Base-by-base conservation (phyloP, 2,888 invertebrate species). In the Augiades crinisus region DNA sequence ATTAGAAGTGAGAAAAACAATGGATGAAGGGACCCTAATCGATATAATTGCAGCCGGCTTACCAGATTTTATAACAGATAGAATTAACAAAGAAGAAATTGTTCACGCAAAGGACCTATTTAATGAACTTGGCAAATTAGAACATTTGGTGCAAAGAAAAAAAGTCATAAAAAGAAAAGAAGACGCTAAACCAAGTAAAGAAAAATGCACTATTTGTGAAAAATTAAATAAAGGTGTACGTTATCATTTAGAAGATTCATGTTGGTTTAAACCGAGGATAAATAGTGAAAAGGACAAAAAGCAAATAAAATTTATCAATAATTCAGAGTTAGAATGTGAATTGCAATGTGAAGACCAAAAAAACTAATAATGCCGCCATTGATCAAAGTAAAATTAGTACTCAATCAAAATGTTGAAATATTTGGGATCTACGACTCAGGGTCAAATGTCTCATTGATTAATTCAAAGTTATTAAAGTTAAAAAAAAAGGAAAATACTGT, bases 371-470 rank as follows among this genome's bases (percentile, higher is more conserved):
- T 47, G 19, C 24, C 53, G 21, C 46, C 50, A 50, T 54, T 65
- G 47, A 62, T 63, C 3, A 57, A 58, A 55, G 47, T 62, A 7
- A 60, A 60, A 50, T 31, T 62, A 57, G 2, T 46, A 58, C 33
- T 60, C 40, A 55, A 61, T 43, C 30, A 54, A 14, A 57, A 34
- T 5, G 10, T 60, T n/a, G 54, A 61, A 41, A 31, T 55, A 14
- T 56, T 34, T 38, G 62, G 58, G 21, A 53, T 61, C 5, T 65
- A 65, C 55, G 65, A 65, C 30, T 58, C 63, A 13, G 60, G 61
- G 1, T 62, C 59, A 2, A 58, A 65, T 50, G 59, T 65, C 2
- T 62, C 62, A 7, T 49, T 64, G 36, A 64, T 64, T 21, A 66
- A 62, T 57, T 59, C 60, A 7, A 63, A 36, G 47, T 54, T 63